Conservation (phyloP, 2,797 vertebrate genomes). For the Sebastiscus tertius region DNA sequence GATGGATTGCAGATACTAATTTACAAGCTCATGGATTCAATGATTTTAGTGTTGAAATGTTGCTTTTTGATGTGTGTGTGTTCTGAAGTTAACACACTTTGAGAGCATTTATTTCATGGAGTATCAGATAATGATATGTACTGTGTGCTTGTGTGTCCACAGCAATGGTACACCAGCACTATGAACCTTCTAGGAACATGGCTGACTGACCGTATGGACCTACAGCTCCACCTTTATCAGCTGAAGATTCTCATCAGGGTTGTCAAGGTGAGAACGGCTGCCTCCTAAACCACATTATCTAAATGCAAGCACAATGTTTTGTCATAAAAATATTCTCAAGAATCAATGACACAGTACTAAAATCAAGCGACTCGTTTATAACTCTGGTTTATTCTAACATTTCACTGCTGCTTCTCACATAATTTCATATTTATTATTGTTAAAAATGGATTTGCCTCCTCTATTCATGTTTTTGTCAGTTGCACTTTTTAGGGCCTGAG, state of each 20-base stretch:
- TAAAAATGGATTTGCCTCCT: neutral
- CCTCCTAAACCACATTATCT: neutral
- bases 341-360: neutral
- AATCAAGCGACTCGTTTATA: neutral
- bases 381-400: neutral
- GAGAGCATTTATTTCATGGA: neutral
- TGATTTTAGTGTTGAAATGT: neutral
- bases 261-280: conserved; percentile 88
- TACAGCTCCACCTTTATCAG: conserved; percentile 98
- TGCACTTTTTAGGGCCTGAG: neutral
- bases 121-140: neutral
- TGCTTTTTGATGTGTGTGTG: neutral
- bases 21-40: neutral
- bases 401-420: neutral
- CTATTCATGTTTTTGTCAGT: neutral
- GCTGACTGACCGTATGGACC: conserved; percentile 98
- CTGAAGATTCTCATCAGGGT: conserved; percentile 99
- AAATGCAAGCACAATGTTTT: neutral
- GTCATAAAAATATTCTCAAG: neutral
- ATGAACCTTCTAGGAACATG: conserved; percentile 98
- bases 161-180: conserved; percentile 99
- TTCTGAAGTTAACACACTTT: neutral
- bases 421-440: neutral
- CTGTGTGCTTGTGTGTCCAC: conserved; percentile 67
- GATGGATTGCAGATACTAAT: neutral